phyloP scores from a whole-genome alignment of 2,113 vertebrate species.

The Orthonyx spaldingii region DNA sequence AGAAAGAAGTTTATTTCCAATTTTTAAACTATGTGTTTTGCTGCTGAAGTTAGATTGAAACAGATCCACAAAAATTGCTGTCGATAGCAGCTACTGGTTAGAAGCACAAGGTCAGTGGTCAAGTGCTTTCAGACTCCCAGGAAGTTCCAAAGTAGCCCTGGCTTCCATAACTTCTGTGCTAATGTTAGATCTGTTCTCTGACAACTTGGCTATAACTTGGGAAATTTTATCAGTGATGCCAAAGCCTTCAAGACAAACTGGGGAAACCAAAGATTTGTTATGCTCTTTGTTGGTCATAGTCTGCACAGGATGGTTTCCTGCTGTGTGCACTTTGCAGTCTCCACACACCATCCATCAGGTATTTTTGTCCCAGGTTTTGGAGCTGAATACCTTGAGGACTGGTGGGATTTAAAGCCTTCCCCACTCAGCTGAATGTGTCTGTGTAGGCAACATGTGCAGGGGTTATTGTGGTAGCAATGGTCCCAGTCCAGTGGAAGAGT shows the following conservation, averaged over 20 bases:
- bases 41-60: constrained; percentile 49
- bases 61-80: constrained; percentile 55
- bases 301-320: not conserved
- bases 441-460: not conserved
- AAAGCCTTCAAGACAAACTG: not conserved
- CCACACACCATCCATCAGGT: not conserved
- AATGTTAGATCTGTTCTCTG: constrained; percentile 10
- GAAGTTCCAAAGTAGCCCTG: constrained; percentile 34
- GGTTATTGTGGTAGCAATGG: not conserved
- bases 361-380: not conserved
- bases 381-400: not conserved
- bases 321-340: not conserved
- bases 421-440: not conserved
- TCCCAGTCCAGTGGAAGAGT: not conserved
- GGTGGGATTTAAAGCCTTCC: not conserved
- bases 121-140: constrained; percentile 31
- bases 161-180: not conserved
- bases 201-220: constrained; percentile 7
- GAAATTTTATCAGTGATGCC: not conserved
- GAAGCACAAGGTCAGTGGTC: constrained; percentile 50
- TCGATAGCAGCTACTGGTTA: constrained; percentile 21
- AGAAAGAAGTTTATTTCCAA: constrained; percentile 50
- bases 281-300: not conserved
- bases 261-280: not conserved
- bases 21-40: constrained; percentile 42